phyloP scores from a whole-genome alignment of 53 echinoderm and acorn worm genomes.

The Zoroaster sp. region DNA sequence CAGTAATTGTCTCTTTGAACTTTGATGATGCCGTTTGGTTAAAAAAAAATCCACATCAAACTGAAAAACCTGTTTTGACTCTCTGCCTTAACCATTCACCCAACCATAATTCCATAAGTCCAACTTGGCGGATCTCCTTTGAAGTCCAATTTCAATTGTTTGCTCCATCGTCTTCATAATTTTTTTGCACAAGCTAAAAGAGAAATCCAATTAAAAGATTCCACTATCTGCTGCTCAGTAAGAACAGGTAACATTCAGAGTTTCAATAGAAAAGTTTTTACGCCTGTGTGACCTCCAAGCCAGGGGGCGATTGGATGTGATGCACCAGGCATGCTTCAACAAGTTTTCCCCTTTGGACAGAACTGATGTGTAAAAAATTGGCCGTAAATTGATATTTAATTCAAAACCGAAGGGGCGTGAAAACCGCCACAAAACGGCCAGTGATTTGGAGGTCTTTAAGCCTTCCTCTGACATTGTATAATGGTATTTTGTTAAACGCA shows the following conservation, averaged over 20 bases:
- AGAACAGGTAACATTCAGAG: not conserved
- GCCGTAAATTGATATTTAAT: constrained; percentile 13
- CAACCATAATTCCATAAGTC: not conserved
- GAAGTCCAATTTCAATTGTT: not conserved
- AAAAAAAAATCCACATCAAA: too few species aligned
- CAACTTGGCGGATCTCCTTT: not conserved
- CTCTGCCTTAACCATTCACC: not conserved
- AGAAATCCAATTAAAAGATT: not conserved
- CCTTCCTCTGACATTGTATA: constrained; percentile 9
- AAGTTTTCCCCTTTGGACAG: not conserved
- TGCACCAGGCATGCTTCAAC: not conserved
- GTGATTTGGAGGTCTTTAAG: not conserved
- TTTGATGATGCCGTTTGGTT: too few species aligned
- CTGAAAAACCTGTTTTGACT: not conserved
- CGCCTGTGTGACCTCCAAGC: not conserved
- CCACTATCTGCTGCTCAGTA: not conserved
- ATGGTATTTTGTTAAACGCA: not conserved
- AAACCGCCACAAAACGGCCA: not conserved
- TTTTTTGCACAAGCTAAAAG: not conserved
- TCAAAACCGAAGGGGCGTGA: constrained; percentile 24
- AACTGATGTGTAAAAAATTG: constrained; percentile 6
- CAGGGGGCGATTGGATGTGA: not conserved
- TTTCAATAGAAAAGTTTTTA: not conserved
- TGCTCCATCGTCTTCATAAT: not conserved
- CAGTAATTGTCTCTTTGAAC: too few species aligned